Base-by-base conservation (phyloP, 2,113 vertebrate genomes). In the Benitochromis conjunctus region DNA sequence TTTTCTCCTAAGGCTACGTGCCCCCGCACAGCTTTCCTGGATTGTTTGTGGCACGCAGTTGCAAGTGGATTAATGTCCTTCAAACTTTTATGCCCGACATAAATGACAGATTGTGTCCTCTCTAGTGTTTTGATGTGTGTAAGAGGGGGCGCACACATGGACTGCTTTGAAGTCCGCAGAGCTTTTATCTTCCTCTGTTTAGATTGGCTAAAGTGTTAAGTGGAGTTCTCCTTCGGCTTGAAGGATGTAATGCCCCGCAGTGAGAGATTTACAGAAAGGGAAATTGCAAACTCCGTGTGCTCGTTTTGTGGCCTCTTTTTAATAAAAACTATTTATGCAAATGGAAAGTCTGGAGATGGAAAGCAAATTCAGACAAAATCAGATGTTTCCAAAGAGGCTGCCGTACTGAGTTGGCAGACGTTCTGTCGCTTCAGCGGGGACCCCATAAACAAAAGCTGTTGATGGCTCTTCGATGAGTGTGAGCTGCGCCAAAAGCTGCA, bases 281-380 rank as follows among this genome's bases (percentile, higher is more conserved):
- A 82, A 93, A 88, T 71, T 19, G 79, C 81, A 84, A 90, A 81
- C 57, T 83, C 71, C 82, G 7, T 57, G 76, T 29, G 48, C 76
- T 85, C 76, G 34, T 86, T 83, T 84, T 18, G 24, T 54, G 80
- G 77, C 76, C 29, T 64, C 78, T 84, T 84, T 74, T 77, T 66
- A 85, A 91, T 90, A 81, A 92, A 92, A 91, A 90, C 84, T 86
- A 88, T 93, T 94, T 85, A 94, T 92, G 92, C 88, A 94, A 95
- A 95, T 92, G 41, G 51, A 4, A 79, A 53, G 69, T 43, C 79
- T 62, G 81, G 31, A 21, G 82, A 86, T 46, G 69, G 88, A 82
- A 90, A 90, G 82, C 79, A 46, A 87, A 89, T 69, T 60, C 58
- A 74, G 87, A 94, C 90, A 90, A 88, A 90, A 93, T 91, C 90